A percentile compares a stretch with the other conserved stretches of the same genome.
These are phyloP conservation scores for Aproaerema taeniolella DNA, from an alignment of 2,888 invertebrate species.

Conservation along the genomic window DNA sequence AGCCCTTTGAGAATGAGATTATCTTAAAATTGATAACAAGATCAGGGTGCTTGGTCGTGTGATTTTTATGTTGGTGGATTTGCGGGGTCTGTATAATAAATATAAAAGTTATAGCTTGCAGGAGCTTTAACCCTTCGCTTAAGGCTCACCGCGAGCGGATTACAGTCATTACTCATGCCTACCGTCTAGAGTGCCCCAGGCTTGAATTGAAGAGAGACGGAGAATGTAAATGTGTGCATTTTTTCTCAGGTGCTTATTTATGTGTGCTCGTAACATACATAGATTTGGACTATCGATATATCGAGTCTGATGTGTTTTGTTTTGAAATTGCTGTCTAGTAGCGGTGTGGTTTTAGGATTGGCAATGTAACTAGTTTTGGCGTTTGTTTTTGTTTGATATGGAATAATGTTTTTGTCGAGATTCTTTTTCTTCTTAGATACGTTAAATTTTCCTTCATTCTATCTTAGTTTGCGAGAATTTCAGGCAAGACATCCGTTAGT, in stretches of 20 bases:
- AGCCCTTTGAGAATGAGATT: conserved; percentile 6
- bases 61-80: conserved; percentile 47
- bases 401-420: too few relatives aligned
- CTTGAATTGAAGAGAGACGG: conserved; percentile 38
- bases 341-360: neutral
- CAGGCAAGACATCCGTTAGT: too few relatives aligned
- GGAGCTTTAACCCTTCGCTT: conserved; percentile 71
- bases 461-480: too few relatives aligned
- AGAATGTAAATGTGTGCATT: conserved; percentile 44
- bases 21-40: conserved; percentile 10
- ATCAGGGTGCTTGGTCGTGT: conserved; percentile 20
- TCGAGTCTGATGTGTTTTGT: neutral
- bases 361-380: too few relatives aligned
- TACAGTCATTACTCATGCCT: conserved; percentile 72
- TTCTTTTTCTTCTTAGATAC: too few relatives aligned
- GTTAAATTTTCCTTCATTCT: too few relatives aligned
- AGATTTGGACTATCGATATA: conserved; percentile 3
- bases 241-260: conserved; percentile 43
- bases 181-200: conserved; percentile 61
- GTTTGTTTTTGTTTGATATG: too few relatives aligned
- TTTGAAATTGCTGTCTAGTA: neutral
- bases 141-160: conserved; percentile 72
- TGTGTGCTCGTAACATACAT: conserved; percentile 18
- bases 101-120: conserved; percentile 59
- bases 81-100: conserved; percentile 61